phyloP scores from a whole-genome alignment of 2,113 vertebrate genomes.

The Podarcis muralis region DNA sequence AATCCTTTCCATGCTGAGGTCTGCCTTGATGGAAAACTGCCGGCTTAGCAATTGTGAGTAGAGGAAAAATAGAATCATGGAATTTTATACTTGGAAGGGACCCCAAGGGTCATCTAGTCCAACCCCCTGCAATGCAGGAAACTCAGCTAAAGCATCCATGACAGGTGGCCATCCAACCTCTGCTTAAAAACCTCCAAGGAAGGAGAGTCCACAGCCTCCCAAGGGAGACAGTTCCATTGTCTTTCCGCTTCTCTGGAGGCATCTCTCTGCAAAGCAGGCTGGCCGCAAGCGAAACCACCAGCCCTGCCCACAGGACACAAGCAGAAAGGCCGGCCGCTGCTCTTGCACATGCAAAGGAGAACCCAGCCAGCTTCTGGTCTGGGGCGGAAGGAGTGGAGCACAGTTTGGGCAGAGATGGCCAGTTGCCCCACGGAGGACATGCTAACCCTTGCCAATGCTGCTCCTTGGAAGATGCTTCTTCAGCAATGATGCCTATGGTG shows the following conservation, averaged over 20 bases:
- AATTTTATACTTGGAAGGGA: too few relatives aligned
- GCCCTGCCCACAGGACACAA: rapidly evolving
- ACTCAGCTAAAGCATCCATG: too few relatives aligned
- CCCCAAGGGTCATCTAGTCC: too few relatives aligned
- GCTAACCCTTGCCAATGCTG: background rate
- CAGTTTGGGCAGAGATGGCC: background rate
- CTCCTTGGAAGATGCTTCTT: too few relatives aligned
- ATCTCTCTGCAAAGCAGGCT: background rate
- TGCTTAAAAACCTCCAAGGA: too few relatives aligned
- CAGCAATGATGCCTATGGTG: background rate
- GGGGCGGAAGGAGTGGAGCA: background rate
- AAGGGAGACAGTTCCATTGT: background rate
- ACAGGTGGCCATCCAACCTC: too few relatives aligned
- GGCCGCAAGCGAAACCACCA: rapidly evolving
- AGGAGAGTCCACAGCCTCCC: too few relatives aligned
- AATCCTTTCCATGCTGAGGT: background rate
- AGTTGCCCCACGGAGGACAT: too few relatives aligned
- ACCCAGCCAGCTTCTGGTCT: background rate
- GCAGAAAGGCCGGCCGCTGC: rapidly evolving
- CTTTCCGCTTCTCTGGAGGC: conserved; percentile 26
- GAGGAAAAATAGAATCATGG: background rate
- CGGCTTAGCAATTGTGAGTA: conserved; percentile 40
- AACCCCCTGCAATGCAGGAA: too few relatives aligned
- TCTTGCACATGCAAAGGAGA: background rate
- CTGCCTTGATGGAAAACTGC: background rate